These are phyloP conservation scores for Lepetodrilus schrolli DNA, from an alignment of 2,888 invertebrate species.

Conservation along the genomic window DNA sequence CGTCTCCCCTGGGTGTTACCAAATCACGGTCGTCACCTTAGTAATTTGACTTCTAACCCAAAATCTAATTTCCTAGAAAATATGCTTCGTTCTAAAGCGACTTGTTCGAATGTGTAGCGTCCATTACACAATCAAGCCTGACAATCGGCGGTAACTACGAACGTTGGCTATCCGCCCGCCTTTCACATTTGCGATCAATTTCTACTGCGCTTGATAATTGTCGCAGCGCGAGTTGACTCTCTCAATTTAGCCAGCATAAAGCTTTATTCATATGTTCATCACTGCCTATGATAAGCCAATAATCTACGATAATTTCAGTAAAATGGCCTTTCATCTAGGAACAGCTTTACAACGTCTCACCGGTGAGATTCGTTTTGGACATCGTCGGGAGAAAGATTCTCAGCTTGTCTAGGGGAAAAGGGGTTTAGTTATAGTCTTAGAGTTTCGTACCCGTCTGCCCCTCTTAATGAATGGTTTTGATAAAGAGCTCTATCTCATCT, in stretches of 20 bases:
- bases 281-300: constrained; percentile 19
- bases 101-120: neutral
- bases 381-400: neutral
- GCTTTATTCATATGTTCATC: constrained; percentile 17
- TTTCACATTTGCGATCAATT: constrained; percentile 21
- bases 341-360: neutral
- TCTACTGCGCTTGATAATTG: constrained; percentile 5
- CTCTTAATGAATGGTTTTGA: constrained; percentile 25
- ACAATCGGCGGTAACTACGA: constrained; percentile 7
- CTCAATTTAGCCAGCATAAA: constrained; percentile 2
- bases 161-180: neutral
- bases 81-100: constrained; percentile 12
- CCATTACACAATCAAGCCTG: neutral
- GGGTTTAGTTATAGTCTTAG: neutral
- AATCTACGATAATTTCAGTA: constrained; percentile 16
- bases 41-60: constrained; percentile 24
- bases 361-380: neutral
- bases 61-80: constrained; percentile 25
- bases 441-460: neutral
- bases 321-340: constrained; percentile 11
- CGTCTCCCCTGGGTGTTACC: neutral
- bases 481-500: constrained; percentile 3
- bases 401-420: neutral
- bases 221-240: constrained; percentile 1
- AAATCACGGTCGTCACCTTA: neutral